Base-by-base conservation (phyloP, 2,888 invertebrate genomes). In the Acronicta alni region DNA sequence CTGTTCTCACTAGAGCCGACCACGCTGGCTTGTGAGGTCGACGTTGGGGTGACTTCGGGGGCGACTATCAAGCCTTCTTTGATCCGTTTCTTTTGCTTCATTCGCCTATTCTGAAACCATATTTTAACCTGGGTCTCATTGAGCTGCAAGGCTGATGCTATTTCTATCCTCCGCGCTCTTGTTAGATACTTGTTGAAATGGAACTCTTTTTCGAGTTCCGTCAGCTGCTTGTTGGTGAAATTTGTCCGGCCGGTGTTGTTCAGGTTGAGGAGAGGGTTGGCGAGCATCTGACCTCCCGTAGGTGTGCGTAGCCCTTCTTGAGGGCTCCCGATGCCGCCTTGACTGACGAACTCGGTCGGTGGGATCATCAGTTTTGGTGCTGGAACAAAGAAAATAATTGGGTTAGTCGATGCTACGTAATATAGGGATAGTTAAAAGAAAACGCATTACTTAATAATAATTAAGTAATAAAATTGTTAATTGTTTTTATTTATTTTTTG, bases 151-250 rank as follows among this genome's bases (percentile, higher is more conserved):
- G 99, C 97, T 3, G 98, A 98, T 0, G 99, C 99, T 76, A 99
- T 99, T 93, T 99, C 99, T 88, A 99, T 99, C 80, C 99, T 96
- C 74, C 99, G 95, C 38, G 99, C 99, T 77, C 99, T 95, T 38
- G 99, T 99, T 83, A 99, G 96, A 95, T 99, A 99, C 93, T 99
- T 99, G 95, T 99, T 99, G 94, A 99, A 99, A 91, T 99, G 99
- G 94, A 99, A 99, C 91, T 99, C 99, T 88, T 99, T 99, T 90
- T 99, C 99, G 74, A 99, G 95, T 91, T 99, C 99, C 2, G 99
- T 99, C 70, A 99, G 96, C 90, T 99, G 99, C 92, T 99, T 99
- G 93, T 99, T 99, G 75, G 99, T 99, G 95, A 99, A 99, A 94
- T 99, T 99, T 38, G 99, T 99, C 54, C 99, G 95, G 35, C 99